Evolutionary conservation across 2,888 invertebrate species (phyloP).

Genomic region (Falcaria lacertinaria): DNA sequence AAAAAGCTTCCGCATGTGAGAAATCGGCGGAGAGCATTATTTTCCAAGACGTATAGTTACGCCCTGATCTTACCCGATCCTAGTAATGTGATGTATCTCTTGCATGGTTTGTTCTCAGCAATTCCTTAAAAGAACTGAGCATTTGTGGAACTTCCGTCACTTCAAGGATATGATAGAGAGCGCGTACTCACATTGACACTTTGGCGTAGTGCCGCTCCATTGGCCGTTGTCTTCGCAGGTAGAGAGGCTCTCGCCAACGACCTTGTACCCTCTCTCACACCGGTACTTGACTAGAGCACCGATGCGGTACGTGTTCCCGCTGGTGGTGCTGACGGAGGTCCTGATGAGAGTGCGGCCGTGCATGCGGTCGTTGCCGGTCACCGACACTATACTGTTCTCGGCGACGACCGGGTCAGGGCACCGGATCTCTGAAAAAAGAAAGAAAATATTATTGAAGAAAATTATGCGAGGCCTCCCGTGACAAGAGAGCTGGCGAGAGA

Average conservation of each 20-base stretch:
- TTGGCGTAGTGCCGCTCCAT: constrained; percentile 91
- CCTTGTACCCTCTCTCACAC: constrained; percentile 93
- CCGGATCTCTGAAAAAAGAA: constrained; percentile 84
- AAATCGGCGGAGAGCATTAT: no score
- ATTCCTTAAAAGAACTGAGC: no score
- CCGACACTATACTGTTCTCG: constrained; percentile 91
- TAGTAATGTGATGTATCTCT: no score
- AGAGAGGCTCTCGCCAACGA: constrained; percentile 90
- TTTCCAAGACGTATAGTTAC: no score
- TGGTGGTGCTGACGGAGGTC: constrained; percentile 83
- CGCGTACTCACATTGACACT: constrained; percentile 87
- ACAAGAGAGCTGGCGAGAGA: no score
- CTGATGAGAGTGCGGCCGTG: constrained; percentile 91
- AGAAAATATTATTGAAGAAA: no score
- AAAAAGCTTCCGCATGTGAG: no score
- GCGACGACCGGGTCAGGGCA: constrained; percentile 91
- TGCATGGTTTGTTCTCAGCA: no score
- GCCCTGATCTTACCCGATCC: no score
- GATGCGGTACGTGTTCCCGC: constrained; percentile 89
- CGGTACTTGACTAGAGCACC: constrained; percentile 92
- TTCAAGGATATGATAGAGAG: constrained; percentile 1
- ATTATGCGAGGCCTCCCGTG: no score
- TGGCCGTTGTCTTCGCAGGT: constrained; percentile 92
- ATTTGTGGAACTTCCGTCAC: no score
- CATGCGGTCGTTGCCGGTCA: constrained; percentile 94